Evolutionary conservation across 2,888 invertebrate genomes (phyloP).

Genomic region (Tortrix viridana): DNA sequence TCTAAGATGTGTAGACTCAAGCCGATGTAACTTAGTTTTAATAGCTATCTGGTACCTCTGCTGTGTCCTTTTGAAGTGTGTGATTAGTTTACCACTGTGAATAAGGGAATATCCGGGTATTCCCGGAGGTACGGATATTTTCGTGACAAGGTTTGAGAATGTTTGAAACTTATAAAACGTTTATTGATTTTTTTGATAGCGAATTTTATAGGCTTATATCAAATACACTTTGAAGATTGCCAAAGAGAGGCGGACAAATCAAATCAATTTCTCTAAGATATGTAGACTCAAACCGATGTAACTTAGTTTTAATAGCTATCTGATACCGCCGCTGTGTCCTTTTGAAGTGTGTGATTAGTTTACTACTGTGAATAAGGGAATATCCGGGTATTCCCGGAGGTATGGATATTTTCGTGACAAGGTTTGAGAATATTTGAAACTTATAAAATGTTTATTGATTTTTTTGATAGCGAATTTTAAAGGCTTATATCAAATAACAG

Average conservation of each 20-base stretch:
- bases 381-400: too few relatives aligned
- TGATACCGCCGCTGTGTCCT: conserved; percentile 10
- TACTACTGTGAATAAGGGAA: not conserved
- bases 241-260: conserved; percentile 26
- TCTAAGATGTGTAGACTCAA: conserved; percentile 23
- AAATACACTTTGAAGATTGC: conserved; percentile 35
- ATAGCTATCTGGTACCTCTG: conserved; percentile 20
- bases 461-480: too few relatives aligned
- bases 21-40: conserved; percentile 26
- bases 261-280: conserved; percentile 30
- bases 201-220: too few relatives aligned
- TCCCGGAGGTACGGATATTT: too few relatives aligned
- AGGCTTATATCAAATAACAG: too few relatives aligned
- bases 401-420: too few relatives aligned
- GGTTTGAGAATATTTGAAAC: too few relatives aligned
- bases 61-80: conserved; percentile 24
- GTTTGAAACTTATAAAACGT: too few relatives aligned
- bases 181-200: too few relatives aligned
- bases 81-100: not conserved
- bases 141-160: too few relatives aligned
- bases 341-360: conserved; percentile 18
- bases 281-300: conserved; percentile 16
- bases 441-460: too few relatives aligned
- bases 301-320: conserved; percentile 32
- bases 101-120: too few relatives aligned